Evolutionary conservation across 1,140 invertebrate species (phyloP).

Genomic region (Micrasema longulum): DNA sequence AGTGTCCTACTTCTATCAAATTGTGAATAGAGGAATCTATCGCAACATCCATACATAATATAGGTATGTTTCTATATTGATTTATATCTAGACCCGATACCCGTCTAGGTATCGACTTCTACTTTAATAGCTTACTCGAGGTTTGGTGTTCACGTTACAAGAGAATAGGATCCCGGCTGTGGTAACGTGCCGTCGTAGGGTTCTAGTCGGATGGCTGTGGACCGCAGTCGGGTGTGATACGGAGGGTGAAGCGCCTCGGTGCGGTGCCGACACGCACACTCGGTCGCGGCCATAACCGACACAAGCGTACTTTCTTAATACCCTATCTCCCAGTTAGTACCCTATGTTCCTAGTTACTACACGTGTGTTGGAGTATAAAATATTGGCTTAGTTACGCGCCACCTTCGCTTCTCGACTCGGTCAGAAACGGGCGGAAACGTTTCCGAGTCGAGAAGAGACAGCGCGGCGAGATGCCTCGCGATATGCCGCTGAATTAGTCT

Average conservation of each 20-base stretch:
- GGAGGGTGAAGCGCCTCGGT: no score
- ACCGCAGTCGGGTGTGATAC: neutral
- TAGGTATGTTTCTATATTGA: slow-evolving; percentile 4
- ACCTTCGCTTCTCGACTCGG: no score
- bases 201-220: neutral
- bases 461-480: no score
- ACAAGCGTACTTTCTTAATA: slow-evolving; percentile 10
- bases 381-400: neutral
- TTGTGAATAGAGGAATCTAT: slow-evolving; percentile 11
- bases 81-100: no score
- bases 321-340: slow-evolving; percentile 40
- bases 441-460: no score
- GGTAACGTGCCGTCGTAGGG: neutral
- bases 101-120: no score
- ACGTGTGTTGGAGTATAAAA: slow-evolving; percentile 33
- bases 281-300: neutral
- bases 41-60: slow-evolving; percentile 6
- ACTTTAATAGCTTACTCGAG: no score
- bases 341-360: slow-evolving; percentile 36
- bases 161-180: slow-evolving; percentile 1
- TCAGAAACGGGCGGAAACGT: no score
- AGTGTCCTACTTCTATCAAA: slow-evolving; percentile 27
- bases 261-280: no score
- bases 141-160: no score
- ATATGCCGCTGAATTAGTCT: no score